Conservation (phyloP, 2,888 invertebrate genomes). For the Metacarcinus magister region DNA sequence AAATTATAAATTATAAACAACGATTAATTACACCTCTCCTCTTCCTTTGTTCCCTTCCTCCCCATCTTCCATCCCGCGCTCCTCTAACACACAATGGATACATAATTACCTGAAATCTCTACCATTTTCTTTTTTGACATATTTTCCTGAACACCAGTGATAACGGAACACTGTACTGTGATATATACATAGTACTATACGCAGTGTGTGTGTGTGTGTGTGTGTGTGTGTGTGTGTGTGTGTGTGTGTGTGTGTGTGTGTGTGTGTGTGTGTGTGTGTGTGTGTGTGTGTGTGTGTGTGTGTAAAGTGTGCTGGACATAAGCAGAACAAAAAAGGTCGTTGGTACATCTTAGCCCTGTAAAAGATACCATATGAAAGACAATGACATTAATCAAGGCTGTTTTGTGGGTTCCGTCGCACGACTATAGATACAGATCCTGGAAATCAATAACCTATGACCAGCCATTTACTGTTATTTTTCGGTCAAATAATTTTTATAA, state of each 20-base stretch:
- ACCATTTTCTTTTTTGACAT: neutral
- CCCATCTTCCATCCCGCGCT: neutral
- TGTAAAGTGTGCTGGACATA: too few relatives aligned
- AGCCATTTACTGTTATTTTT: neutral
- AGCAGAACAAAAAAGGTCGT: too few relatives aligned
- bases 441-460: neutral
- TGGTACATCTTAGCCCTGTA: too few relatives aligned
- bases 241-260: too few relatives aligned
- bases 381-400: neutral
- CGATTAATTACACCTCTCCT: neutral
- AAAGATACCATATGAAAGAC: neutral
- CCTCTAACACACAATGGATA: neutral
- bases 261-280: too few relatives aligned
- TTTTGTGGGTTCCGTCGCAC: neutral
- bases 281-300: too few relatives aligned
- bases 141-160: neutral
- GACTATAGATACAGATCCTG: neutral
- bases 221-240: too few relatives aligned
- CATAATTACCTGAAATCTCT: neutral
- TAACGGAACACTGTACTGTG: neutral
- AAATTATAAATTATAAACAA: neutral
- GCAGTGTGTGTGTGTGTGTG: too few relatives aligned
- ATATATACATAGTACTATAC: neutral
- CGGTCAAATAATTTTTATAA: neutral
- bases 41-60: neutral